Conservation (phyloP, 2,113 vertebrate genomes). For the Gavialis gangeticus region DNA sequence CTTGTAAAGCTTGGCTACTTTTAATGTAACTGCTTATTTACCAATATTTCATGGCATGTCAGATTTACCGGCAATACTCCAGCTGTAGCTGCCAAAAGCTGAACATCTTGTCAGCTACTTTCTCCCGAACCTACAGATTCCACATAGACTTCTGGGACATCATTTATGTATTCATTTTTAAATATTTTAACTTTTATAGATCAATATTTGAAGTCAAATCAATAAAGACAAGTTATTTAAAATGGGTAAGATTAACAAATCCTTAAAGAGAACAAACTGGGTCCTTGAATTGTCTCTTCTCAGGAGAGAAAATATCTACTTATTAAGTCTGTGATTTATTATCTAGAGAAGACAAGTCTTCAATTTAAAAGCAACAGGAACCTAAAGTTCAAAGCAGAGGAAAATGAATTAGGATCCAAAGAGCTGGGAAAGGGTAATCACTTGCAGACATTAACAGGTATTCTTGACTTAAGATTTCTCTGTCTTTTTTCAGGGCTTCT, state of each 20-base stretch:
- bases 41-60: slow-evolving; percentile 55
- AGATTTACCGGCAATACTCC: not conserved
- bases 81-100: not conserved
- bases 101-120: not conserved
- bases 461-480: not conserved
- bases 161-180: not conserved
- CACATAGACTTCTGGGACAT: not conserved
- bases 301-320: not conserved
- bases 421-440: not conserved
- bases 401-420: not conserved
- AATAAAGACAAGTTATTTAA: not conserved
- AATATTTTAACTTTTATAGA: not conserved
- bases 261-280: not conserved
- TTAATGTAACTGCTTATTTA: slow-evolving; percentile 52
- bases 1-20: slow-evolving; percentile 56
- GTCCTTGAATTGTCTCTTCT: not conserved
- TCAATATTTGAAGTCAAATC: not conserved
- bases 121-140: not conserved
- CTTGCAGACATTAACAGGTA: not conserved
- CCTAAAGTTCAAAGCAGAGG: not conserved
- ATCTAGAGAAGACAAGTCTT: not conserved
- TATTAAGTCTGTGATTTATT: not conserved
- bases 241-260: not conserved
- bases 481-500: not conserved
- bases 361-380: not conserved